Conservation (phyloP, 1,140 invertebrate genomes). For the Scaptomyza hsui region DNA sequence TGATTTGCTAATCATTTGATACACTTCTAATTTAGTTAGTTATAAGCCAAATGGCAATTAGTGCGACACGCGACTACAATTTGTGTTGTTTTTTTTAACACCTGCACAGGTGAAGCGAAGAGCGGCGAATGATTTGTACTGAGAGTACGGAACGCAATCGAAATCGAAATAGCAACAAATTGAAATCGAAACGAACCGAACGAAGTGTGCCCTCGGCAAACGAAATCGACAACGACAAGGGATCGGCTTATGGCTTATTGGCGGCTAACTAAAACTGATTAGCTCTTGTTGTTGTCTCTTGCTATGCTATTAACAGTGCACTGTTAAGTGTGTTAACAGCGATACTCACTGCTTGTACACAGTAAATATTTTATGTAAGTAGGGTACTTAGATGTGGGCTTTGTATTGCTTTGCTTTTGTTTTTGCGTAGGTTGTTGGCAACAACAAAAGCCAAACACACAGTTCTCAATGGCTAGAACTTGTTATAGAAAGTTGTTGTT, state of each 20-base stretch:
- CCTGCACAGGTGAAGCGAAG: constrained; percentile 75
- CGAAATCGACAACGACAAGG: constrained; percentile 9
- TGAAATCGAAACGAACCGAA: constrained; percentile 30
- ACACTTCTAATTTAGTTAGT: constrained; percentile 16
- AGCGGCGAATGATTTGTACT: constrained; percentile 75
- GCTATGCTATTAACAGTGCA: background rate
- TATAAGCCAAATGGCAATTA: constrained; percentile 54
- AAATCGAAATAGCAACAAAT: constrained; percentile 23
- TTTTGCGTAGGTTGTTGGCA: constrained; percentile 1
- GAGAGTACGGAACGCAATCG: constrained; percentile 41
- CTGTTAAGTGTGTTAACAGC: constrained; percentile 30
- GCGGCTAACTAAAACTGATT: constrained; percentile 42
- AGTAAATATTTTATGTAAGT: constrained; percentile 3
- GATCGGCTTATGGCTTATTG: constrained; percentile 47
- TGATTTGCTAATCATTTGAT: constrained; percentile 18
- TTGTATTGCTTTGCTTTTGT: background rate
- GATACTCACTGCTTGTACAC: background rate
- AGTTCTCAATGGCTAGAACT: constrained; percentile 8
- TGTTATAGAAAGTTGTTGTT: constrained; percentile 35
- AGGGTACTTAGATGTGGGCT: background rate
- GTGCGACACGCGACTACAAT: constrained; percentile 47
- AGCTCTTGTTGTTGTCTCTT: constrained; percentile 19
- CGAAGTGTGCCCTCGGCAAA: constrained; percentile 28
- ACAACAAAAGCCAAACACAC: constrained; percentile 29
- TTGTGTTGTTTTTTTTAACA: constrained; percentile 52